These are phyloP conservation scores for Isoperla grammatica DNA, from an alignment of 2,888 invertebrate genomes.

Conservation along the genomic window DNA sequence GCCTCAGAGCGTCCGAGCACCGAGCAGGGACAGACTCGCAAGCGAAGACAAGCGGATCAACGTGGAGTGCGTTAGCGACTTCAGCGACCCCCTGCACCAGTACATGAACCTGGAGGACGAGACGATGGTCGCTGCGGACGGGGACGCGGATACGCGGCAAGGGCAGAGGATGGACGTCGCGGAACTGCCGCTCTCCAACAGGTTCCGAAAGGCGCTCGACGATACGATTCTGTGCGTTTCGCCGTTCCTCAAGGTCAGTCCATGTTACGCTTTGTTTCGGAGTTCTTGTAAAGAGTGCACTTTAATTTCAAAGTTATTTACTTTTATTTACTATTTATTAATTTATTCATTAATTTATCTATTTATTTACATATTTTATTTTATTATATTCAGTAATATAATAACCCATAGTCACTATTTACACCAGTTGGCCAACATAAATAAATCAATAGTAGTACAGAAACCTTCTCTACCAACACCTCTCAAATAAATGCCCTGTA, in stretches of 20 bases:
- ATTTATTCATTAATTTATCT: too few relatives aligned
- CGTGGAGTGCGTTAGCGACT: conserved; percentile 61
- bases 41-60: conserved; percentile 26
- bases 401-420: too few relatives aligned
- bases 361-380: too few relatives aligned
- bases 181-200: conserved; percentile 58
- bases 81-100: conserved; percentile 73
- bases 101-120: conserved; percentile 49
- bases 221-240: conserved; percentile 75
- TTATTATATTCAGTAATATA: too few relatives aligned
- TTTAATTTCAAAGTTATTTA: too few relatives aligned
- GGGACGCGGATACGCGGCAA: background rate
- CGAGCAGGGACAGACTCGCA: conserved; percentile 28
- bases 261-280: too few relatives aligned
- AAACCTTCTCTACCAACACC: too few relatives aligned
- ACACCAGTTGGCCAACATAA: too few relatives aligned
- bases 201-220: conserved; percentile 67
- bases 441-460: too few relatives aligned
- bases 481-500: too few relatives aligned
- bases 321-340: too few relatives aligned
- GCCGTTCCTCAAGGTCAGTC: conserved; percentile 62
- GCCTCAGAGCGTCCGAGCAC: conserved; percentile 29
- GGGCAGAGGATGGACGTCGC: conserved; percentile 42
- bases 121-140: conserved; percentile 34
- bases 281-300: too few relatives aligned